A percentile compares a stretch with the other conserved stretches of the same genome.
These are phyloP conservation scores for Pachypeltis micranthus DNA, from an alignment of 1,140 invertebrate species.

Conservation along the genomic window DNA sequence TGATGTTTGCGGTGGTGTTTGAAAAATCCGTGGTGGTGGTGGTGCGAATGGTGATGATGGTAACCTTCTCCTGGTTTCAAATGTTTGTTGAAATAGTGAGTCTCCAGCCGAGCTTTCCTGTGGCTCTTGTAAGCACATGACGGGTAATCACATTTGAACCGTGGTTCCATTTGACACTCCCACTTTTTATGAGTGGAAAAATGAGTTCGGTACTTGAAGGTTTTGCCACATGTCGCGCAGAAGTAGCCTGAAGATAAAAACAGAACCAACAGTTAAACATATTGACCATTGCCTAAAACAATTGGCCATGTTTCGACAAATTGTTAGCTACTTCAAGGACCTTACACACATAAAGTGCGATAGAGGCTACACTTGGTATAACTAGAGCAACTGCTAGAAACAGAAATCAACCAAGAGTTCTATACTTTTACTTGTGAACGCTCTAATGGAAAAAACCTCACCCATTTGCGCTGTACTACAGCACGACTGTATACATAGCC, in stretches of 20 bases:
- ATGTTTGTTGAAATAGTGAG: background rate
- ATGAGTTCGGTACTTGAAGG: slow-evolving; percentile 1
- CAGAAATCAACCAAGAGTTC: too few species aligned
- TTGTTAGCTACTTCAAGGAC: too few species aligned
- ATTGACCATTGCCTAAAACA: too few species aligned
- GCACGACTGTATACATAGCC: too few species aligned
- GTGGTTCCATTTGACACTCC: slow-evolving; percentile 11
- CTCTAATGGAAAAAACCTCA: too few species aligned
- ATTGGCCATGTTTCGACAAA: too few species aligned
- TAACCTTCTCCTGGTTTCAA: background rate
- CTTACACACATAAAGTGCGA: too few species aligned
- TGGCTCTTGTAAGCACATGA: background rate
- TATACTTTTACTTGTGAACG: too few species aligned
- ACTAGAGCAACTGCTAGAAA: too few species aligned
- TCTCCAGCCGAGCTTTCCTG: background rate
- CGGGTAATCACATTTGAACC: background rate
- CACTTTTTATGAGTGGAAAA: slow-evolving; percentile 10
- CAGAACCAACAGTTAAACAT: too few species aligned
- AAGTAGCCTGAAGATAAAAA: background rate
- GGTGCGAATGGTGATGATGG: background rate
- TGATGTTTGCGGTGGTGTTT: background rate
- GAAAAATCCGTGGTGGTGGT: background rate
- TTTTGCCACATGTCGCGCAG: background rate
- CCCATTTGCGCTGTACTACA: too few species aligned
- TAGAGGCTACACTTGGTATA: too few species aligned